Conservation (phyloP, 2,113 vertebrate species). For the Dasyurus viverrinus region DNA sequence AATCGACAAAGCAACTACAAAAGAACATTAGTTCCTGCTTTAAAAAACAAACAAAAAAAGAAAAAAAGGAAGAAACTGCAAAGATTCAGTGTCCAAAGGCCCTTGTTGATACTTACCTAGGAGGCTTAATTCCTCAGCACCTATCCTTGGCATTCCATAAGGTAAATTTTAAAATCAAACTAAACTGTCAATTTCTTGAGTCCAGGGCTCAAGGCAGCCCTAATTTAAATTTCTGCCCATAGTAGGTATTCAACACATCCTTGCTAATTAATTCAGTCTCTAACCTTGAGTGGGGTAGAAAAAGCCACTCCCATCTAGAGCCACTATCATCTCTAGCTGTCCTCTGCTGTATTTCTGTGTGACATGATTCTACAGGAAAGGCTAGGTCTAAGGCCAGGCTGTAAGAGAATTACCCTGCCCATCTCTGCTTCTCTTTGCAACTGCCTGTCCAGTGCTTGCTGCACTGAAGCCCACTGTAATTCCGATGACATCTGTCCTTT, state of each 20-base stretch:
- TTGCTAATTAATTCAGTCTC: neutral
- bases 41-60: neutral
- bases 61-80: neutral
- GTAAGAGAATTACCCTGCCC: neutral
- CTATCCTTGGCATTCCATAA: neutral
- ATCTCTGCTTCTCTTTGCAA: neutral
- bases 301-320: neutral
- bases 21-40: slow-evolving; percentile 12
- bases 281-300: neutral
- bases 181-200: neutral
- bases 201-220: neutral
- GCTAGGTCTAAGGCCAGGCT: neutral
- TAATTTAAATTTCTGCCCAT: neutral
- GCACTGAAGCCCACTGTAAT: slow-evolving; percentile 17
- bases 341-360: neutral
- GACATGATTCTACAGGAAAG: neutral
- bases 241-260: neutral
- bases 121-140: neutral
- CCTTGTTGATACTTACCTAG: neutral
- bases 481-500: slow-evolving; percentile 33
- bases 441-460: neutral
- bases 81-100: neutral
- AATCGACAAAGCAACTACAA: slow-evolving; percentile 70
- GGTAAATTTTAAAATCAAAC: neutral
- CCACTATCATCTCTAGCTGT: neutral